Evolutionary conservation across 2,113 vertebrate genomes (phyloP).

Genomic region (Rhinolophus sinicus): DNA sequence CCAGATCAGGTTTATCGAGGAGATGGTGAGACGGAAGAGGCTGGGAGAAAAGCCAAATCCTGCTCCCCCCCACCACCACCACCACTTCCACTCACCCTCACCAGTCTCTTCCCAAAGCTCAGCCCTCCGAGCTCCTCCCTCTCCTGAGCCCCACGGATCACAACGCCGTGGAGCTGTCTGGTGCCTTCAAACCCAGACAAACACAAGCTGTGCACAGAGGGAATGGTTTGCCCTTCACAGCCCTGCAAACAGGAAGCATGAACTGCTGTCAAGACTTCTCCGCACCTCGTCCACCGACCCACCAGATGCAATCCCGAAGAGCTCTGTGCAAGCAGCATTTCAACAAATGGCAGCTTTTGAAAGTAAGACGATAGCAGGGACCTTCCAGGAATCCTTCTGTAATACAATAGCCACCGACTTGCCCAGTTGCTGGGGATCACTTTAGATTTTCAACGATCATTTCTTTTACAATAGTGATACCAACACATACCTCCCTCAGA

Average conservation of each 20-base stretch:
- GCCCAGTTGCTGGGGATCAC: not conserved
- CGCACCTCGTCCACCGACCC: not conserved
- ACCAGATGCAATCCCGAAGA: not conserved
- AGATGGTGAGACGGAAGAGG: not conserved
- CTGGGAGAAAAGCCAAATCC: not conserved
- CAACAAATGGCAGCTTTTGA: not conserved
- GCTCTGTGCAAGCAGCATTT: not conserved
- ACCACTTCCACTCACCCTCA: not conserved
- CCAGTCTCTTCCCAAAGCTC: not conserved
- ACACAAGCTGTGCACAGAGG: not conserved
- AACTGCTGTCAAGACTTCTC: not conserved
- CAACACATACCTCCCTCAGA: not conserved
- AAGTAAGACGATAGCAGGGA: not conserved
- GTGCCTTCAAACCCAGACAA: not conserved
- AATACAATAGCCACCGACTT: constrained; percentile 31
- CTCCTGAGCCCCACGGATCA: not conserved
- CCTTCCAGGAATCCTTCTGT: not conserved
- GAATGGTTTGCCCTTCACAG: not conserved
- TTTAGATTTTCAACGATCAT: not conserved
- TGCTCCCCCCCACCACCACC: not conserved
- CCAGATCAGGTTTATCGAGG: not conserved
- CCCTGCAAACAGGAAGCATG: not conserved
- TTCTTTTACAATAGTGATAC: not conserved
- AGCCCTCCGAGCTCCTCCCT: not conserved
- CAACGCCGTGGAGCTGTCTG: not conserved